Evolutionary conservation across 2,797 vertebrate genomes (phyloP).

Genomic region (Coregonus suidteri): DNA sequence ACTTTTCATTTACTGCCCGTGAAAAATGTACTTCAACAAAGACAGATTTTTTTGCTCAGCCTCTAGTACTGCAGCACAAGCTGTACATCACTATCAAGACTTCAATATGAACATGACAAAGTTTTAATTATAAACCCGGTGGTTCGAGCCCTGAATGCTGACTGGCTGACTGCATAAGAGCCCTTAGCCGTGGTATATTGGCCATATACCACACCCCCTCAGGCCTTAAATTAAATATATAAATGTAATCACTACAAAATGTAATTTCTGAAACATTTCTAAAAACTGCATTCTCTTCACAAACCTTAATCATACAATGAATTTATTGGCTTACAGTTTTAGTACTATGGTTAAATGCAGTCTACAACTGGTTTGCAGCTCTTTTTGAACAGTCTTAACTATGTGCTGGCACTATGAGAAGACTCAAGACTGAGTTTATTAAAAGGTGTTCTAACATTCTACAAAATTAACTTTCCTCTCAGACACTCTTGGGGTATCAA

Average conservation of each 20-base stretch:
- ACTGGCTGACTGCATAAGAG: too few species aligned
- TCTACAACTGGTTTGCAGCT: slow-evolving; percentile 30
- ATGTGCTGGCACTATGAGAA: too few species aligned
- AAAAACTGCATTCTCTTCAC: slow-evolving; percentile 37
- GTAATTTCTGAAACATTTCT: neutral
- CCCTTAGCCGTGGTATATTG: too few species aligned
- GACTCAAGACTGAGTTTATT: neutral
- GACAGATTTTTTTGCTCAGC: neutral
- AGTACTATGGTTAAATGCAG: slow-evolving; percentile 17
- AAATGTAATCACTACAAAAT: neutral
- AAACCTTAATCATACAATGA: neutral
- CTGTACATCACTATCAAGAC: neutral
- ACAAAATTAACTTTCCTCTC: neutral
- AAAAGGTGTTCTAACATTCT: neutral
- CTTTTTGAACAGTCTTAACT: neutral
- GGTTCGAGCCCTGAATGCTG: too few species aligned
- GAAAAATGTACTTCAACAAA: neutral
- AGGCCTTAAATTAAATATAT: neutral
- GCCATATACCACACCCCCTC: neutral
- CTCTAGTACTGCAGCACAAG: too few species aligned
- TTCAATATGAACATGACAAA: too few species aligned
- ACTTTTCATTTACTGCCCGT: slow-evolving; percentile 17
- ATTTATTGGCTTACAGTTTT: slow-evolving; percentile 1
- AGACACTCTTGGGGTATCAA: neutral
- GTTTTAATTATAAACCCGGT: too few species aligned